Evolutionary conservation across 2,888 invertebrate genomes (phyloP).

Genomic region (Ormyrus nitidulus): DNA sequence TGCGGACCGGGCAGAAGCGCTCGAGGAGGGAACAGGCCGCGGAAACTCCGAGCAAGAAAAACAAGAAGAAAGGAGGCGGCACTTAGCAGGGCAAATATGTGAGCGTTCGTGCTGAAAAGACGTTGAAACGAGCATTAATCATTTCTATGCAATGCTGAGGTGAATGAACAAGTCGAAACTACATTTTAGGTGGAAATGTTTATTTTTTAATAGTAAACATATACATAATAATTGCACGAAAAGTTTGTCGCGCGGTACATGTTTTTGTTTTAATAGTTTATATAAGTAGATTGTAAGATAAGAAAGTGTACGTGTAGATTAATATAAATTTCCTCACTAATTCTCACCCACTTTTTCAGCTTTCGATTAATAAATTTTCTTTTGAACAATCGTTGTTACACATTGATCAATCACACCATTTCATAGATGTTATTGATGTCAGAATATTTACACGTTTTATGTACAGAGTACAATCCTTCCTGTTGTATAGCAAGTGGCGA

Average conservation of each 20-base stretch:
- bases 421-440: background rate
- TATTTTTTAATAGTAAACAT: constrained; percentile 23
- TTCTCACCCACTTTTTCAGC: too few relatives aligned
- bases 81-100: too few relatives aligned
- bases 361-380: too few relatives aligned
- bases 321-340: too few relatives aligned
- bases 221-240: background rate
- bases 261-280: background rate
- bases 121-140: too few relatives aligned
- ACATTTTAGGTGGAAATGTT: constrained; percentile 9
- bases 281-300: background rate
- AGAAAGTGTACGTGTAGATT: background rate
- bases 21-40: constrained; percentile 56
- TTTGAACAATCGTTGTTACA: background rate
- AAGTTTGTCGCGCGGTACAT: background rate
- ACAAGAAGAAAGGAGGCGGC: constrained; percentile 55
- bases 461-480: constrained; percentile 30
- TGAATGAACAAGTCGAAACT: too few relatives aligned
- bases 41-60: constrained; percentile 57
- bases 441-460: constrained; percentile 30
- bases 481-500: background rate
- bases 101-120: too few relatives aligned
- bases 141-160: too few relatives aligned
- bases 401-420: background rate
- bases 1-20: constrained; percentile 64